Conservation (phyloP, 1,140 invertebrate species). For the Homarus americanus region DNA sequence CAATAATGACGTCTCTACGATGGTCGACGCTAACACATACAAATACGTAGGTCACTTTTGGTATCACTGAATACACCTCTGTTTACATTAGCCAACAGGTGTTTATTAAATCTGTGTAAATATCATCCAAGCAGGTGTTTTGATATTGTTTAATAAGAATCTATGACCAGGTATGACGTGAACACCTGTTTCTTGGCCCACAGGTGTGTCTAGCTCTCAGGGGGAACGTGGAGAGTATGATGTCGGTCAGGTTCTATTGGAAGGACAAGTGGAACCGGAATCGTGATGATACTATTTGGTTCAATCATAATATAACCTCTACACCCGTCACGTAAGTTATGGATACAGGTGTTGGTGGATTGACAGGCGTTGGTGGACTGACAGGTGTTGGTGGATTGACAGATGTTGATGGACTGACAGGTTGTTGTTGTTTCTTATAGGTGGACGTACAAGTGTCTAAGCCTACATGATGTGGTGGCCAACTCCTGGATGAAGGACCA, state of each 20-base stretch:
- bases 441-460: conserved; percentile 34
- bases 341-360: too few relatives aligned
- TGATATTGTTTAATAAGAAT: too few relatives aligned
- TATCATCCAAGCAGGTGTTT: too few relatives aligned
- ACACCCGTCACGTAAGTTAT: too few relatives aligned
- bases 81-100: too few relatives aligned
- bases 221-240: not conserved
- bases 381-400: too few relatives aligned
- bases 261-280: conserved; percentile 1
- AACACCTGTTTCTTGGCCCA: not conserved
- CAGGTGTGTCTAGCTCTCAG: conserved; percentile 51
- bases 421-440: not conserved
- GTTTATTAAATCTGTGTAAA: too few relatives aligned
- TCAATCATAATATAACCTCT: not conserved
- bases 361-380: too few relatives aligned
- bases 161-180: too few relatives aligned
- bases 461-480: conserved; percentile 12
- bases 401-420: too few relatives aligned
- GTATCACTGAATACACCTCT: too few relatives aligned
- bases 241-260: conserved; percentile 14
- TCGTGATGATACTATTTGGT: not conserved
- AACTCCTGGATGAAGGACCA: not conserved
- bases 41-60: conserved; percentile 18
- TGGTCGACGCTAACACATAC: conserved; percentile 1
- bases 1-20: not conserved